Evolutionary conservation across 2,113 vertebrate genomes (phyloP).

Genomic region (Triplophysa siluroides): DNA sequence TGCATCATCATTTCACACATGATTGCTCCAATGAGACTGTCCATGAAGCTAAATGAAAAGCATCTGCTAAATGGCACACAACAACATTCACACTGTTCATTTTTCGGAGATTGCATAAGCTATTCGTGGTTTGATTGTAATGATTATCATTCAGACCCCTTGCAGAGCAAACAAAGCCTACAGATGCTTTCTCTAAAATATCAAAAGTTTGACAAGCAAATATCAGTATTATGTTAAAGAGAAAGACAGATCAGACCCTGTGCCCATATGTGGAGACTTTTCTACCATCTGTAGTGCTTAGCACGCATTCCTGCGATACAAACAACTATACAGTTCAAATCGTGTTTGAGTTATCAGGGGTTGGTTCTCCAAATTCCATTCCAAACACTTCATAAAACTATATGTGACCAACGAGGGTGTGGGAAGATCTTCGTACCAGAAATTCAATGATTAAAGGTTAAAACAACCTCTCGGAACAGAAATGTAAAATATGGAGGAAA

Average conservation of each 20-base stretch:
- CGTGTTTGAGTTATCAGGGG: too few species aligned
- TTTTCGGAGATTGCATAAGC: neutral
- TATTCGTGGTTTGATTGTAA: conserved; percentile 39
- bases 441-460: too few species aligned
- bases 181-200: conserved; percentile 46
- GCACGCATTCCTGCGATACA: conserved; percentile 35
- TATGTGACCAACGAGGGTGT: too few species aligned
- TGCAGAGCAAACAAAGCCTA: conserved; percentile 61
- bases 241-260: conserved; percentile 42
- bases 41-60: neutral
- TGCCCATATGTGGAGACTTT: conserved; percentile 77
- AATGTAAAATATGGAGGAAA: too few species aligned
- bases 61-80: conserved; percentile 9
- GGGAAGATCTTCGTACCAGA: too few species aligned
- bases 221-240: too few species aligned
- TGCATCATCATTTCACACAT: neutral
- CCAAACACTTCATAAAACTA: too few species aligned
- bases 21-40: neutral
- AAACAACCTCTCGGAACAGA: too few species aligned
- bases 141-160: conserved; percentile 23
- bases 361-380: too few species aligned
- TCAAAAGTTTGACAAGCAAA: too few species aligned
- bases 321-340: too few species aligned
- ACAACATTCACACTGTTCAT: conserved; percentile 18
- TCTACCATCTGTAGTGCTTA: conserved; percentile 63